These are phyloP conservation scores for Zaprionus gabonicus DNA, from an alignment of 1,140 invertebrate species.

Conservation along the genomic window DNA sequence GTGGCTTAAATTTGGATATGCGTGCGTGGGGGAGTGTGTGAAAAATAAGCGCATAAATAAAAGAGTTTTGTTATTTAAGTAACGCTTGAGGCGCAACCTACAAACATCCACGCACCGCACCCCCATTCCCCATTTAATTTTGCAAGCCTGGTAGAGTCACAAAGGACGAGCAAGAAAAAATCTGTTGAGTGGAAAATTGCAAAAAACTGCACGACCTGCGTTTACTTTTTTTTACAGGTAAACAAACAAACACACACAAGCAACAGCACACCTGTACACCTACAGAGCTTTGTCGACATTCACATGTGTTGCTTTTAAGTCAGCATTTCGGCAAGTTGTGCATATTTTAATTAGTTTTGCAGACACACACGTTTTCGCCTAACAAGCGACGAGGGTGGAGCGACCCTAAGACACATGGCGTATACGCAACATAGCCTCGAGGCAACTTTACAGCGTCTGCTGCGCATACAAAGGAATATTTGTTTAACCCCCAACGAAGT, in stretches of 20 bases:
- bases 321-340: slow-evolving; percentile 74
- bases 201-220: slow-evolving; percentile 73
- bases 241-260: slow-evolving; percentile 33
- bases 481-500: not conserved
- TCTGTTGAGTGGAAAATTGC: slow-evolving; percentile 79
- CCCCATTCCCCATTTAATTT: not conserved
- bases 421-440: slow-evolving; percentile 55
- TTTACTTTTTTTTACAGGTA: slow-evolving; percentile 62
- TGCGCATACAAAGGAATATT: slow-evolving; percentile 3
- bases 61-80: slow-evolving; percentile 60
- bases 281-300: slow-evolving; percentile 1
- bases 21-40: slow-evolving; percentile 2
- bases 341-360: slow-evolving; percentile 79
- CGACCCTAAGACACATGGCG: slow-evolving; percentile 42
- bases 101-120: slow-evolving; percentile 8
- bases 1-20: slow-evolving; percentile 6
- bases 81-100: slow-evolving; percentile 36
- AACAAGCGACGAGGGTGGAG: slow-evolving; percentile 39
- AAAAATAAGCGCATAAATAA: slow-evolving; percentile 71
- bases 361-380: slow-evolving; percentile 50
- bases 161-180: slow-evolving; percentile 24
- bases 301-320: slow-evolving; percentile 60
- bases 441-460: not conserved
- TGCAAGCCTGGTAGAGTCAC: not conserved
- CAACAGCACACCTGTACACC: not conserved